Evolutionary conservation across 2,113 vertebrate species (phyloP), one percentile per base, ranked within the genome.

Genomic region (Myotis davidii): DNA sequence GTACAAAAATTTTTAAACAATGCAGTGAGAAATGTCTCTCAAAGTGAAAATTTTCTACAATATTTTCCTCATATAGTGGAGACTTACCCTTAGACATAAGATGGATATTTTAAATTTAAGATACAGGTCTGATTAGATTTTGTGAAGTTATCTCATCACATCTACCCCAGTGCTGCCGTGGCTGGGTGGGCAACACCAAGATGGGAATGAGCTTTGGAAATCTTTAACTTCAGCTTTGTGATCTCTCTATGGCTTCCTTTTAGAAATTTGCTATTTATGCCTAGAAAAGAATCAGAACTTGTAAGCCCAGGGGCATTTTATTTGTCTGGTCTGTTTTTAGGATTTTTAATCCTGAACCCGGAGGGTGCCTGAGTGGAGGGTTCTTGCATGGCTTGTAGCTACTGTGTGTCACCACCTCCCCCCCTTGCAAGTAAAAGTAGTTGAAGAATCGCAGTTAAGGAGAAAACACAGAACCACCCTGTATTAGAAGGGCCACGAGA

Each of bases 231-330:
- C 59, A 88, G 34, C 50, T 97, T 50, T 77, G 27, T 93, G 81
- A 23, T 85, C 42, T 89, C 95, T 92, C 88, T n/a, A 85, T 97
- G 92, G 83, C 94, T 97, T 96, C 91, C 7, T 97, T 97, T 93
- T 87, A 37, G 16, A 37, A 90, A 1, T 6, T 73, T 29, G 25
- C 76, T 88, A 0, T 67, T 92, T 96, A 69, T 97, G 27, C 59
- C 0, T 72, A 95, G 97, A 56, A 8, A 37, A 85, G 50, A 9
- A 74, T 90, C 7, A 59, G 83, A 69, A 70, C 7, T 9, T 52
- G 8, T 81, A 48, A 94, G 45, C 50, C 50, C 37, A 64, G 29
- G 20, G 6, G 37, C 7, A 4, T 94, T 91, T 52, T 78, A 29
- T 85, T 50, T 76, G 27, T 85, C 48, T 17, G 42, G 16, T 59